phyloP scores from a whole-genome alignment of 2,113 vertebrate genomes.

The Lamprologus lemairii region DNA sequence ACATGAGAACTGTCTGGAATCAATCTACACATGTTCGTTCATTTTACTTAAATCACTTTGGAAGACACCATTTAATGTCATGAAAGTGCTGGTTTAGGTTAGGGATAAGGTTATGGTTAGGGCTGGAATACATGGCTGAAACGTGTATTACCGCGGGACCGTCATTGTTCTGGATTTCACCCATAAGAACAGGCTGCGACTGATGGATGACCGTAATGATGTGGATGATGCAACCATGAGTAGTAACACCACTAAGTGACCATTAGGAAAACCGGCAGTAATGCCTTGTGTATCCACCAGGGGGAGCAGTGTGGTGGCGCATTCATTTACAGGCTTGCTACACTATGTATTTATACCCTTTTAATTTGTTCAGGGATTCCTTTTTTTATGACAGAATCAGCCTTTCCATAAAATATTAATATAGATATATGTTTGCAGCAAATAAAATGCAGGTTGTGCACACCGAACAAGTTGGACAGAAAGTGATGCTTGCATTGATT shows the following conservation, averaged over 20 bases:
- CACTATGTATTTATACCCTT: background rate
- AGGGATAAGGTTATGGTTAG: background rate
- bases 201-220: background rate
- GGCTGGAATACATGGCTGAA: background rate
- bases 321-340: background rate
- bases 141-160: fast-evolving
- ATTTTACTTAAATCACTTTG: background rate
- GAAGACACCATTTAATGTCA: fast-evolving
- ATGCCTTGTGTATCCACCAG: background rate
- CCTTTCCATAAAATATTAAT: background rate
- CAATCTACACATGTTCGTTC: background rate
- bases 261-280: background rate
- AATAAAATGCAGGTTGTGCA: background rate
- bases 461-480: background rate
- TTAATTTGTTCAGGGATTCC: background rate
- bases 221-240: background rate
- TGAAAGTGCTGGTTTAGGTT: background rate
- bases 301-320: background rate
- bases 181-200: background rate
- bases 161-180: background rate
- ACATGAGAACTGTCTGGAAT: background rate
- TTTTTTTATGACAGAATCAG: background rate
- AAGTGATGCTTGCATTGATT: background rate
- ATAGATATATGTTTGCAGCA: background rate
- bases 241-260: background rate